These are phyloP conservation scores for Eupithecia abbreviata DNA, from an alignment of 2,888 invertebrate species.

Conservation along the genomic window DNA sequence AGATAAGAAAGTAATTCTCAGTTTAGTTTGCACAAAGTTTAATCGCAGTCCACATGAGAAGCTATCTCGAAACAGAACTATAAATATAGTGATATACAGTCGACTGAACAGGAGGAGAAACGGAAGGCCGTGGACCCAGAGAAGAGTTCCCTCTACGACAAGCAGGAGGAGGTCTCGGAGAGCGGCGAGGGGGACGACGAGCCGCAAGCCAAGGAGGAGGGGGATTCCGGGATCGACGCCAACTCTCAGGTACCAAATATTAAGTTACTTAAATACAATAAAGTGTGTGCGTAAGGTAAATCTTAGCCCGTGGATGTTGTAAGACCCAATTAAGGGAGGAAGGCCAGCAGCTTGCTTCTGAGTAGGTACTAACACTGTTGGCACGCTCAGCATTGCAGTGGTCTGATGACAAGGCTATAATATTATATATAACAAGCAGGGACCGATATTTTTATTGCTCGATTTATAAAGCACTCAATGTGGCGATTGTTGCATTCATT, in stretches of 20 bases:
- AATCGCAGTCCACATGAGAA: slow-evolving; percentile 10
- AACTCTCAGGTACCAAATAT: slow-evolving; percentile 86
- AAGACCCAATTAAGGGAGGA: too few relatives aligned
- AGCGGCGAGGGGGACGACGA: slow-evolving; percentile 80
- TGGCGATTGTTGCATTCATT: too few relatives aligned
- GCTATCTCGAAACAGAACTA: slow-evolving; percentile 25
- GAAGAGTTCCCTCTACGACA: slow-evolving; percentile 87
- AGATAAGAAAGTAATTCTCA: neutral
- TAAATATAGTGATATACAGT: slow-evolving; percentile 35
- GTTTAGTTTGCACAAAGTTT: neutral
- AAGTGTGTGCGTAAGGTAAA: too few relatives aligned
- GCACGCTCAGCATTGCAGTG: too few relatives aligned
- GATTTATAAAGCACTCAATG: too few relatives aligned
- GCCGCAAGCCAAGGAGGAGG: slow-evolving; percentile 88
- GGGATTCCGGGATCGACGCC: slow-evolving; percentile 94
- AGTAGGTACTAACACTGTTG: too few relatives aligned
- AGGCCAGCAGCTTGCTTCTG: too few relatives aligned
- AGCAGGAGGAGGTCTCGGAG: slow-evolving; percentile 86
- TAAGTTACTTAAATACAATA: too few relatives aligned
- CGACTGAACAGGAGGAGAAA: slow-evolving; percentile 86
- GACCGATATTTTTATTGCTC: too few relatives aligned
- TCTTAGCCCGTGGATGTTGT: too few relatives aligned
- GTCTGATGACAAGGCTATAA: too few relatives aligned
- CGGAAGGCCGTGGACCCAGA: slow-evolving; percentile 90
- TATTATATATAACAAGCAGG: too few relatives aligned